These are phyloP conservation scores for Promerops cafer DNA, from an alignment of 2,113 vertebrate species.

Conservation along the genomic window DNA sequence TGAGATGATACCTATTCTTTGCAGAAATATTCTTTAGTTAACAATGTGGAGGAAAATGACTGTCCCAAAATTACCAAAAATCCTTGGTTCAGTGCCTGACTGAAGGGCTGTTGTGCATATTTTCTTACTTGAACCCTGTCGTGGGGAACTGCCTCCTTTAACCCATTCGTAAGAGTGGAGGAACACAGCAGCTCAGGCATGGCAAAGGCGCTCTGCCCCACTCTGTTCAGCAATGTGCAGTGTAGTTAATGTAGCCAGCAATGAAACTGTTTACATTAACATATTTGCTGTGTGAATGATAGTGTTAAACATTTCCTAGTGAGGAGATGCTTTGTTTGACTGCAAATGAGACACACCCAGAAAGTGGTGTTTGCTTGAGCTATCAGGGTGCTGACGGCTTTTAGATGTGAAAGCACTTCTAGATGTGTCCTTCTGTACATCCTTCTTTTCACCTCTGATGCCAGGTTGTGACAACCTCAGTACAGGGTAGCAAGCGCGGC, in stretches of 20 bases:
- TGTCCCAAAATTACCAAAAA: not conserved
- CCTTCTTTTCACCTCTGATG: not conserved
- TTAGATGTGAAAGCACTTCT: too few relatives aligned
- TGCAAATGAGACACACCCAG: not conserved
- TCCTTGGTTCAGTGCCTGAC: not conserved
- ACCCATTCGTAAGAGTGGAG: accelerated
- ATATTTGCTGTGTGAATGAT: not conserved
- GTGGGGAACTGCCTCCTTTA: not conserved
- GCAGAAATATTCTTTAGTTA: not conserved
- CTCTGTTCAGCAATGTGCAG: not conserved
- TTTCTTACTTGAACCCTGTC: not conserved
- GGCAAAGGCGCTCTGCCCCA: not conserved
- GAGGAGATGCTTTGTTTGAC: not conserved
- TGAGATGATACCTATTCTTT: not conserved
- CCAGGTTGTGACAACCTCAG: not conserved
- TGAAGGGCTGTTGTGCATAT: not conserved
- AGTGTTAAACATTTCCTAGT: not conserved
- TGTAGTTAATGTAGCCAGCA: not conserved
- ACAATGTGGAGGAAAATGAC: not conserved
- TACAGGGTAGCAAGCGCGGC: not conserved
- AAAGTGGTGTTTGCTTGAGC: not conserved
- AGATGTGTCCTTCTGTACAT: not conserved
- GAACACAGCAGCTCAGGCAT: not conserved
- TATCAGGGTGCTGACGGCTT: not conserved
- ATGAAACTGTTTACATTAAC: not conserved